Evolutionary conservation across 2,113 vertebrate genomes (phyloP), one percentile per base, ranked within the genome.

Genomic region (Bubo blakistoni): DNA sequence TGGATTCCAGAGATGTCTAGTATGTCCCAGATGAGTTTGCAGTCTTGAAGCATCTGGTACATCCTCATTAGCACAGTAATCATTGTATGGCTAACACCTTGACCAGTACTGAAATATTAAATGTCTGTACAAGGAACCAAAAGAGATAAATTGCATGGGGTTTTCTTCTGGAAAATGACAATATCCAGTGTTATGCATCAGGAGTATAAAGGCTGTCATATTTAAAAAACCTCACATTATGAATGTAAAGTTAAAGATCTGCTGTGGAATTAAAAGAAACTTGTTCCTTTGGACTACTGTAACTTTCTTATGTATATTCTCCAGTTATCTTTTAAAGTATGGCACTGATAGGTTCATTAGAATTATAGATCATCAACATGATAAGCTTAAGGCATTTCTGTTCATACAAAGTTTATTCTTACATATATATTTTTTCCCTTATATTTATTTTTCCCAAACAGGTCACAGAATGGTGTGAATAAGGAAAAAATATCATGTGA

Each of bases 121-220:
- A 15, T 36, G 7, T 47, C 36, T 30, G 10, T 36, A 57, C 8
- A 67, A 66, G 17, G 16, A 92, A 59, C 3, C 4, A 65, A 63
- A 69, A 73, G 15, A 38, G 2, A 54, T 6, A 54, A 85, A 63
- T 51, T 16, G 8, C 5, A 5, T 4, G 2, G 6, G 10, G 9
- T 11, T 72, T 42, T 42, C 9, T 42, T 22, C 9, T 16, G 36
- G 14, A 79, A 91, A 78, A 57, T 58, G 0, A 8, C 15, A 61
- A 32, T 20, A 71, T 14, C 7, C 10, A 32, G 27, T 49, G 11
- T n/a, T 3, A 42, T 5, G 13, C 16, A 69, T 71, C 34, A 66
- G 13, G 5, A 65, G 20, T 58, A 24, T 40, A 21, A 71, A 62
- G 4, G 2, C 2, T 69, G 46, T 30, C 0, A 0, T 57, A 82